phyloP scores from a whole-genome alignment of 2,888 invertebrate species.

The Cacoxenus indagator region DNA sequence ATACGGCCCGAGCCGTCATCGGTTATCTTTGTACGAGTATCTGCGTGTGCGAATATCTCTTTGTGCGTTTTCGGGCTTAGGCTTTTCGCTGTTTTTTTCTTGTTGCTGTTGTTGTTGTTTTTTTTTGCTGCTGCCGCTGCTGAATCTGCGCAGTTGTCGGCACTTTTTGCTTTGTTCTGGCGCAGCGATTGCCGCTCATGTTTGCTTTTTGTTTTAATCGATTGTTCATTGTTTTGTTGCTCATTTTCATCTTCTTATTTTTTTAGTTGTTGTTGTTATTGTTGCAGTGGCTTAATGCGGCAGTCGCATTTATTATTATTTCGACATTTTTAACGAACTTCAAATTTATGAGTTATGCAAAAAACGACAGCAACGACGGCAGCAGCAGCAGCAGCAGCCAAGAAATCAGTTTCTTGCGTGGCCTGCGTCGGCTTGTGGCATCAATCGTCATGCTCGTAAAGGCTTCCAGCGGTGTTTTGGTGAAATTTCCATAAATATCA shows the following conservation, averaged over 20 bases:
- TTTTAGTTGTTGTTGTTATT: slow-evolving; percentile 35
- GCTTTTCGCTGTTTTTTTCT: neutral
- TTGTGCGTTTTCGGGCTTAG: slow-evolving; percentile 26
- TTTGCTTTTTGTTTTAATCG: slow-evolving; percentile 56
- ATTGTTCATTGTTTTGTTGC: slow-evolving; percentile 60
- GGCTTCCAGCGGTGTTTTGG: slow-evolving; percentile 26
- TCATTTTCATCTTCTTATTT: slow-evolving; percentile 33
- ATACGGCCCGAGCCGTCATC: slow-evolving; percentile 1
- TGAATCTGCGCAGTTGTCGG: slow-evolving; percentile 48
- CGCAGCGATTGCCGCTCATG: slow-evolving; percentile 38
- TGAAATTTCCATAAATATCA: slow-evolving; percentile 55
- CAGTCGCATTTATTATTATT: slow-evolving; percentile 64
- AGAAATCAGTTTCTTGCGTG: neutral
- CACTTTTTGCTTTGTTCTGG: slow-evolving; percentile 54
- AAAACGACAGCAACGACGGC: slow-evolving; percentile 32
- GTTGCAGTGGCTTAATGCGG: slow-evolving; percentile 51
- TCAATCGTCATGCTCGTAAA: neutral
- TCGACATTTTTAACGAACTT: slow-evolving; percentile 66
- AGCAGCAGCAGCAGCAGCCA: neutral
- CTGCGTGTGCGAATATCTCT: slow-evolving; percentile 9
- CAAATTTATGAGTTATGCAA: slow-evolving; percentile 66
- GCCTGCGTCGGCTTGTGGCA: neutral
- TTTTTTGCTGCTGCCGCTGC: slow-evolving; percentile 1
- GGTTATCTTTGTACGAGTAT: slow-evolving; percentile 28
- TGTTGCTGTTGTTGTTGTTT: neutral